Base-by-base conservation (phyloP, 1,140 invertebrate species). In the Melitaea cinxia region DNA sequence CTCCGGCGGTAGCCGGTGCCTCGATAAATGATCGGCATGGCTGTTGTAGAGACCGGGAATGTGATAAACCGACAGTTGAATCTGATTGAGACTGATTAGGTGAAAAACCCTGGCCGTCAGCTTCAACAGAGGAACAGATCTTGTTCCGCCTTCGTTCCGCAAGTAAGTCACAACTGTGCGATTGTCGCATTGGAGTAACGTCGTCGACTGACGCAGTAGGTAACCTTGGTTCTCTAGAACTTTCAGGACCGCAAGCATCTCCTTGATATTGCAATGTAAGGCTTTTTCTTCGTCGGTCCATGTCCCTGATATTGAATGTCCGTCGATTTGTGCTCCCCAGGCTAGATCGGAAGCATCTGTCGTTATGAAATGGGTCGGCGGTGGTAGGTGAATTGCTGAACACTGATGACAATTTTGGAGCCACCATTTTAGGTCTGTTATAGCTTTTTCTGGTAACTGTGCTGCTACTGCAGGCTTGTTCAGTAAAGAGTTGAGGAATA, bases 171-270 rank as follows among this genome's bases (percentile, higher is more conserved):
- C 74, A 0, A 68, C 65, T 6, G 83, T 81, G 26, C 56, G 70
- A 70, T 78, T 88, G 80, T 88, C 82, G 59, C 73, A 74, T 47
- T 86, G 85, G 4, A 82, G 19, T 7, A 82, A 47, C 2, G 82
- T 37, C 0, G 67, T 64, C 5, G 14, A 56, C 12, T 61, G 17
- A 19, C 12, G 17, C 15, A 74, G 23, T 26, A 14, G 15, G 6
- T 14, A 47, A 35, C 37, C 37, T 14, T 78, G 42, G 5, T n/a
- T 47, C 33, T 70, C 15, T 9, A 87, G 37, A 1, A 70, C 73
- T 24, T 68, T 39, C n/a, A 69, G 60, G 7, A 72, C 63, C 3
- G 76, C 74, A 37, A 77, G 62, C 57, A 85, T 23, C 50, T 85
- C 80, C 52, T 85, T 84, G 6, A 60, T 24, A 39, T 86, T 86